These are phyloP conservation scores for Magallana nippona DNA, from an alignment of 2,888 invertebrate genomes.

Conservation along the genomic window DNA sequence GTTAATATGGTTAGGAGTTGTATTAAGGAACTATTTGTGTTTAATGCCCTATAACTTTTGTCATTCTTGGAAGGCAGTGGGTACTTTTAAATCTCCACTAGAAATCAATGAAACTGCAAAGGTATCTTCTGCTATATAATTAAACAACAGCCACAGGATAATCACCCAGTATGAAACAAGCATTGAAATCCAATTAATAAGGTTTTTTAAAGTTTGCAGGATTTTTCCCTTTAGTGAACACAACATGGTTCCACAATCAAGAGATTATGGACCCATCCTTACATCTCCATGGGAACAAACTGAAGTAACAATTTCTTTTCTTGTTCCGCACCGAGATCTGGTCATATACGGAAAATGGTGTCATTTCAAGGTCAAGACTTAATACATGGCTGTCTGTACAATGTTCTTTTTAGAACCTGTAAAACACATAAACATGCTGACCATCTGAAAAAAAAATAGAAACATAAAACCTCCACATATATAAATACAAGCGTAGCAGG, in stretches of 20 bases:
- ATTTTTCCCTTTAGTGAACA: constrained; percentile 5
- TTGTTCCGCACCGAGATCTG: background rate
- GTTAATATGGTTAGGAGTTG: constrained; percentile 26
- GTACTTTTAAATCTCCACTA: background rate
- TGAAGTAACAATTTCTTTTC: background rate
- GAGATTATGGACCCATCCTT: constrained; percentile 3
- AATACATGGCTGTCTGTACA: background rate
- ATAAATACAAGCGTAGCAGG: no score
- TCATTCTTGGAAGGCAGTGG: background rate
- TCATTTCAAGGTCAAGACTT: constrained; percentile 27
- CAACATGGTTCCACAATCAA: background rate
- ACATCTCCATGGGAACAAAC: constrained; percentile 1
- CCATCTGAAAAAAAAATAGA: no score
- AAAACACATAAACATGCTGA: no score
- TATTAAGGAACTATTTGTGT: constrained; percentile 28
- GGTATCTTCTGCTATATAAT: constrained; percentile 24
- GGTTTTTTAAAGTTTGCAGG: constrained; percentile 9
- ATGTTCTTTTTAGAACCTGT: background rate
- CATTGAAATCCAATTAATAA: constrained; percentile 28
- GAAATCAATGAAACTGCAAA: constrained; percentile 1
- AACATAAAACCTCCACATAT: no score
- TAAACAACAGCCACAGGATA: background rate
- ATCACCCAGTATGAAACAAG: constrained; percentile 21
- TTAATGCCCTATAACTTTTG: constrained; percentile 8
- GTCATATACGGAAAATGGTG: background rate